Evolutionary conservation across 2,888 invertebrate genomes (phyloP).

Genomic region (Rhodophaea formosa): DNA sequence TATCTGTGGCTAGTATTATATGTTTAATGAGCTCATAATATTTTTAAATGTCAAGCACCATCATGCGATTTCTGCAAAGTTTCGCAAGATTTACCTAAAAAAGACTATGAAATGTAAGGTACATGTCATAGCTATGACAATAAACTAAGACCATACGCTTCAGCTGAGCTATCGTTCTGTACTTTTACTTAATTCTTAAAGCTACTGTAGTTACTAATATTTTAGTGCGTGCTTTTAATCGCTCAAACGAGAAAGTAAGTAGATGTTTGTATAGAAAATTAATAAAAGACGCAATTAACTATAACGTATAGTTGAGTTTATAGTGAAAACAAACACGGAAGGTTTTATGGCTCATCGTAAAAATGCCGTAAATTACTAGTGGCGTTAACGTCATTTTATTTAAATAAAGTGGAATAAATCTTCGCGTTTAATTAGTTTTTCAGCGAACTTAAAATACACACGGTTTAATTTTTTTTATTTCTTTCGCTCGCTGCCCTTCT

Average conservation of each 20-base stretch:
- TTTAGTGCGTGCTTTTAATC: constrained; percentile 35
- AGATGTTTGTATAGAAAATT: neutral
- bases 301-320: neutral
- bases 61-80: no score
- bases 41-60: no score
- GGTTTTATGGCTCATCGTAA: constrained; percentile 11
- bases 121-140: no score
- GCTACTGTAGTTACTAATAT: constrained; percentile 34
- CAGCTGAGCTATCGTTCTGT: neutral
- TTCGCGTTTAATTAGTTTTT: neutral
- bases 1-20: no score
- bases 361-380: constrained; percentile 4
- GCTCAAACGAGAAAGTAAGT: constrained; percentile 10
- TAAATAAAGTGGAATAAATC: neutral
- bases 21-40: no score
- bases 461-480: no score
- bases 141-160: no score
- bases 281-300: constrained; percentile 14
- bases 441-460: neutral
- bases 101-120: no score
- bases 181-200: no score
- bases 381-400: neutral
- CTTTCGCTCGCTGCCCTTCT: no score
- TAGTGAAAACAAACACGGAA: constrained; percentile 14
- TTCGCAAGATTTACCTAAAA: no score